Evolutionary conservation across 1,140 invertebrate species (phyloP), one percentile per base, ranked within the genome.

Genomic region (Formica selysi): DNA sequence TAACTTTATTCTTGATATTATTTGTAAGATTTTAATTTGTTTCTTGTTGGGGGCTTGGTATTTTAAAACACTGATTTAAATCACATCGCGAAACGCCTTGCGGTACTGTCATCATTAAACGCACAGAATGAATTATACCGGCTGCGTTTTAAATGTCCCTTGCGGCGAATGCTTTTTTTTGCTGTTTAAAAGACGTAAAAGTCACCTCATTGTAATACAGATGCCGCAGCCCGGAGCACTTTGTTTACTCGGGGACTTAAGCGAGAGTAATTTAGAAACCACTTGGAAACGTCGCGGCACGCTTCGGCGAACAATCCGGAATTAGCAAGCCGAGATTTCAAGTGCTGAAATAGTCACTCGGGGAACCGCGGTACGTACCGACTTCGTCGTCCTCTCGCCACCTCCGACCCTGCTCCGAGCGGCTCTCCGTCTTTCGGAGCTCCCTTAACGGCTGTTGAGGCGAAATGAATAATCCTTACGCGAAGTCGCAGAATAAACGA

Each of bases 401-500:
- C 29, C 79, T 16, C 54, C 67, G 26, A n/a, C n/a, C 38, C 71
- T 54, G 11, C 67, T 26, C 38, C 32, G 3, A 26, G 41, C 5
- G 16, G 13, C 48, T 51, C 16, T 51, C 48, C 32, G 44, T 68
- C 78, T 68, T 62, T 44, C 41, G 62, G 48, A 62, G 65, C 57
- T 91, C 89, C 89, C 89, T 90, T 85, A 91, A 90, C 83, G 89
- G 79, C 67, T 86, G 87, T 91, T 86, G 51, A 80, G 86, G 68
- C 57, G 86, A 90, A 90, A 90, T 88, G 86, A 91, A 91, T 91
- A 88, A 90, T 91, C 89, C 74, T 84, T 54, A 29, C 64, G 68
- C 59, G 84, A 86, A 68, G 73, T 61, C 62, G 10, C 48, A 10
- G 59, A 36, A 71, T 19, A 51, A 51, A 51, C 48, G 48, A 80